Evolutionary conservation across 2,888 invertebrate genomes (phyloP).

Genomic region (Octodonta nipae): DNA sequence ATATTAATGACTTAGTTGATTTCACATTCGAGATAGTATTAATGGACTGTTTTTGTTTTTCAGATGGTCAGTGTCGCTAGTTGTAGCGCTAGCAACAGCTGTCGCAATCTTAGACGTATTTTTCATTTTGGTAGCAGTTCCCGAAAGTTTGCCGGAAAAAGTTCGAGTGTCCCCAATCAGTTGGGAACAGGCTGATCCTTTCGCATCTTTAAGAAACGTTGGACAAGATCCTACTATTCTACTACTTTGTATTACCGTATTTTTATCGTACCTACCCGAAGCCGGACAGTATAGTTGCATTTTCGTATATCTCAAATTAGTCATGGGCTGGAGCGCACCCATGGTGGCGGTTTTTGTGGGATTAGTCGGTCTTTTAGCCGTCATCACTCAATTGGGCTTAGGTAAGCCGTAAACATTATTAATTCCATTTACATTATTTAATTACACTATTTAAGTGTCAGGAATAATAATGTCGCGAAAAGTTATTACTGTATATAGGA

Average conservation of each 20-base stretch:
- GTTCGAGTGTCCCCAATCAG: constrained; percentile 66
- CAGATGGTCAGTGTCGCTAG: constrained; percentile 54
- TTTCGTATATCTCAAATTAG: constrained; percentile 92
- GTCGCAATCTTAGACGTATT: constrained; percentile 93
- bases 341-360: constrained; percentile 97
- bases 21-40: too few species aligned
- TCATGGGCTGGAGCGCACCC: constrained; percentile 89
- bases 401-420: constrained; percentile 38
- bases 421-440: too few species aligned
- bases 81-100: constrained; percentile 88
- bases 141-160: constrained; percentile 95
- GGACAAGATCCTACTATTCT: constrained; percentile 91
- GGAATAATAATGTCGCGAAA: too few species aligned
- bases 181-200: constrained; percentile 98
- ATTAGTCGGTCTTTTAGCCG: constrained; percentile 88
- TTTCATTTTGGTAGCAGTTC: constrained; percentile 95
- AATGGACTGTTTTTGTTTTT: constrained; percentile 12
- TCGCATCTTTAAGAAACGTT: constrained; percentile 81
- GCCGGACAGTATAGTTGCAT: constrained; percentile 98
- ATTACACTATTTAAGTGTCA: too few species aligned
- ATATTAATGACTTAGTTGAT: too few species aligned
- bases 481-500: too few species aligned
- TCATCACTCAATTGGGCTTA: constrained; percentile 81
- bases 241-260: constrained; percentile 92
- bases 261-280: constrained; percentile 95